These are phyloP conservation scores for Drosophila jambulina DNA, from an alignment of 1,140 invertebrate species.

Conservation along the genomic window DNA sequence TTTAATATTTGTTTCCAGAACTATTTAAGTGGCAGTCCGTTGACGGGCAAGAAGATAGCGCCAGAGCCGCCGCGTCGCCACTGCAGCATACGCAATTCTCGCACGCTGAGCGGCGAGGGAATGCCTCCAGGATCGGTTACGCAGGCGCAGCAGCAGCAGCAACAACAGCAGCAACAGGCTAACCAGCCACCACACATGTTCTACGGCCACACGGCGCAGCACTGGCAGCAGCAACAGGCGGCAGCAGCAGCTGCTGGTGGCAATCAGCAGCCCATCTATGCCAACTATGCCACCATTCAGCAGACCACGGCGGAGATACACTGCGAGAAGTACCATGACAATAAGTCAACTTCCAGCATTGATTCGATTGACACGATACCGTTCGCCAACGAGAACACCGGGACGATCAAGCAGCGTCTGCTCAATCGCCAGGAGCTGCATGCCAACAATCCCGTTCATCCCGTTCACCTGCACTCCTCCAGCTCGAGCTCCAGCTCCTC, in stretches of 20 bases:
- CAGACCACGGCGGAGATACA: constrained; percentile 89
- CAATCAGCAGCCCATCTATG: constrained; percentile 85
- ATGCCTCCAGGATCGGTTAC: constrained; percentile 14
- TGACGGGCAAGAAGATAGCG: constrained; percentile 90
- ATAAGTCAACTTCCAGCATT: constrained; percentile 95
- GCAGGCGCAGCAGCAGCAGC: constrained; percentile 45
- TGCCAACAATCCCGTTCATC: constrained; percentile 41
- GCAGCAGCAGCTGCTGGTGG: constrained; percentile 40
- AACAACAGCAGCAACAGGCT: constrained; percentile 26
- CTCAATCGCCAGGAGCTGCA: constrained; percentile 80
- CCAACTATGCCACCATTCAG: constrained; percentile 86
- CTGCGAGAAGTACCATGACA: constrained; percentile 85
- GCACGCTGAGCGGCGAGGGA: constrained; percentile 70
- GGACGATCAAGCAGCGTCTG: constrained; percentile 93
- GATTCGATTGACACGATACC: constrained; percentile 97
- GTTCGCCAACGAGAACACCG: constrained; percentile 99
- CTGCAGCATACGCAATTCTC: constrained; percentile 86
- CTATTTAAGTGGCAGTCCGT: constrained; percentile 86
- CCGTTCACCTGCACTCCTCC: constrained; percentile 74
- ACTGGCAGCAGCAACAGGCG: constrained; percentile 70
- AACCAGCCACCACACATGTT: constrained; percentile 60
- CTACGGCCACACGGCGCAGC: constrained; percentile 62
- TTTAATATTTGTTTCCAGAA: constrained; percentile 35
- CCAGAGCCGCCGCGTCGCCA: constrained; percentile 94
- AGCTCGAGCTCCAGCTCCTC: constrained; percentile 85